Evolutionary conservation across 1,140 invertebrate genomes (phyloP), one percentile per base, ranked within the genome.

Genomic region (Drusus annulatus): DNA sequence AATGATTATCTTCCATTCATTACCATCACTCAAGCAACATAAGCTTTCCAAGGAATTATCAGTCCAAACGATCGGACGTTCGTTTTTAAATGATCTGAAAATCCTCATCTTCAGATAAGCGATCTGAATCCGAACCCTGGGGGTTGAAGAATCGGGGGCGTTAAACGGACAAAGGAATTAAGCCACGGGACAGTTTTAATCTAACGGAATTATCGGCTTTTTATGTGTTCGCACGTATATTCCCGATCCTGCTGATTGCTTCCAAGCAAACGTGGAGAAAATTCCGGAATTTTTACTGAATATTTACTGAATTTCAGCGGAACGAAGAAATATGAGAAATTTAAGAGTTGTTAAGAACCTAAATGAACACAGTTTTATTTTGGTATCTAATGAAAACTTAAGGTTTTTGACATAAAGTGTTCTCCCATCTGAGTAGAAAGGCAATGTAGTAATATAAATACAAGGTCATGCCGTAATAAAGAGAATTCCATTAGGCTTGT

Each of bases 181-280:
- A 51, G 68, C 68, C 68, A 51, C 25, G 45, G 68, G 68, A 71
- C 68, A 71, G 68, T 71, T 71, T 71, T 71, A 71, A 71, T 71
- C 68, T 71, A 51, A 51, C 0, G 21, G 45, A 71, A 71, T 71
- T 71, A 71, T 71, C 68, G 50, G 68, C 17, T 71, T 71, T 71
- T 71, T 71, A 71, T 71, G 68, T 71, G 68, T 52, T 71, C 8
- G 68, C 68, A 54, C 68, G 68, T 25, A 71, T 45, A 52, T 50
- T 2, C 45, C 50, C 4, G 60, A 8, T 21, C 28, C 28, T n/a
- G 31, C 68, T 52, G 68, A 71, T 71, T 71, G 19, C 68, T 52
- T 71, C 68, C 15, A 10, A 51, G 45, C 17, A 17, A 36, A 52
- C 68, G 68, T 71, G 68, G 45, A 50, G 52, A 71, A 51, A 71